Evolutionary conservation across 2,888 invertebrate genomes (phyloP).

Genomic region (Pristionchus fissidentatus): DNA sequence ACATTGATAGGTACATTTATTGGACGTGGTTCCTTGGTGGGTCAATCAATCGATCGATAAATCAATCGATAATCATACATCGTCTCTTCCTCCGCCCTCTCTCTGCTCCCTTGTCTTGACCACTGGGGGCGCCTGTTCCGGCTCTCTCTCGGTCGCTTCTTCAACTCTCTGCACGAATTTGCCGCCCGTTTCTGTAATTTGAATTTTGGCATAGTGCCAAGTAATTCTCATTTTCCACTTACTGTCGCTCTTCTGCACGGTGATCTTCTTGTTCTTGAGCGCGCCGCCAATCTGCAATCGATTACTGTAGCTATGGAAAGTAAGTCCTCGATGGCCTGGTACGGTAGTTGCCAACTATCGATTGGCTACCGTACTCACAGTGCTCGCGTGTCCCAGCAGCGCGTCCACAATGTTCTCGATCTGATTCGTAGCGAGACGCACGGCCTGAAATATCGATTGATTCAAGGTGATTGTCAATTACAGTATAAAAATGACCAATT

Average conservation of each 20-base stretch:
- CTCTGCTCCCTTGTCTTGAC: not conserved
- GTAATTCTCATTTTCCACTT: not conserved
- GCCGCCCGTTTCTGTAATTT: slow-evolving; percentile 15
- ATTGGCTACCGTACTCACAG: not conserved
- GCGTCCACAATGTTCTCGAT: not conserved
- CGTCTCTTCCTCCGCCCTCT: not conserved
- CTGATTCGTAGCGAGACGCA: not conserved
- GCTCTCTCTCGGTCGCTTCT: not conserved
- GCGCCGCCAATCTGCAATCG: not conserved
- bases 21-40: not conserved
- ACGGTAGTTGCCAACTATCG: not conserved
- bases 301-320: too few species aligned
- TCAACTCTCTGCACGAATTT: slow-evolving; percentile 13
- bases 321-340: not conserved
- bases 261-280: slow-evolving; percentile 33
- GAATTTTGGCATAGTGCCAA: not conserved
- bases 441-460: not conserved
- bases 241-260: slow-evolving; percentile 38
- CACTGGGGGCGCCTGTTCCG: not conserved
- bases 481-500: too few species aligned
- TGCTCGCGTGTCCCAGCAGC: slow-evolving; percentile 1
- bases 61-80: not conserved
- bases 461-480: too few species aligned
- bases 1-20: too few species aligned
- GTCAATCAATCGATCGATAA: not conserved